Base-by-base conservation (phyloP, 2,888 invertebrate genomes). In the Calameuta idolon region DNA sequence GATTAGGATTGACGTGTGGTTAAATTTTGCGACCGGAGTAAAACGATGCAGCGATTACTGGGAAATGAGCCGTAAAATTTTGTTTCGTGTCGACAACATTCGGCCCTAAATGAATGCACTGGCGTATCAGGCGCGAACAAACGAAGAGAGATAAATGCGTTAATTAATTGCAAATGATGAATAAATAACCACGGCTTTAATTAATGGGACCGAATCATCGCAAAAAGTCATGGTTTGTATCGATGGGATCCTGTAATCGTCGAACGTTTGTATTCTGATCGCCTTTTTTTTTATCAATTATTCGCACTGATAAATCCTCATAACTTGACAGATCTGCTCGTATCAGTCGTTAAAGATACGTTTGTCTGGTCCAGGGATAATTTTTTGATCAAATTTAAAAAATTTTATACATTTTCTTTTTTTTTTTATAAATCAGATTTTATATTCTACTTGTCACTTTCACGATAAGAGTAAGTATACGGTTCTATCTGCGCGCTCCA, bases 41-140 rank as follows among this genome's bases (percentile, higher is more conserved):
- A 55, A 55, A 69, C 69, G 74, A 76, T 75, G 78, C 75, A 75
- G 75, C 80, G 78, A 81, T 78, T 71, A 40, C 69, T 15, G 37
- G 75, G 35, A 75, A 81, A 82, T 69, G 76, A 77, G 37, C 73
- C 73, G 75, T 73, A 73, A 76, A 81, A 82, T 81, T 77, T 75
- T 73, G 76, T 78, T 71, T 37, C 69, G 30, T 23, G 55, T 23
- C 55, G 55, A 23, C 55, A 55, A 9, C 55, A 2, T 9, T 23
- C 31, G 71, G 9, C 33, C 71, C 33, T 34, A 34, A 71, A 71
- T 71, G 33, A 71, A 15, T 31, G 23, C 31, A 71, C 31, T 12
- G 31, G 71, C 12, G 71, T 71, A 31, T 33, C 31, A 4, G 33
- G 31, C 12, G 71, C 34, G 31, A 71, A 55, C 55, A 23, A 23